Percentiles rank a stretch among this genome's conserved stretches.
Evolutionary conservation across 2,888 invertebrate species (phyloP).

Genomic region (Drosophila pseudotakahashii): DNA sequence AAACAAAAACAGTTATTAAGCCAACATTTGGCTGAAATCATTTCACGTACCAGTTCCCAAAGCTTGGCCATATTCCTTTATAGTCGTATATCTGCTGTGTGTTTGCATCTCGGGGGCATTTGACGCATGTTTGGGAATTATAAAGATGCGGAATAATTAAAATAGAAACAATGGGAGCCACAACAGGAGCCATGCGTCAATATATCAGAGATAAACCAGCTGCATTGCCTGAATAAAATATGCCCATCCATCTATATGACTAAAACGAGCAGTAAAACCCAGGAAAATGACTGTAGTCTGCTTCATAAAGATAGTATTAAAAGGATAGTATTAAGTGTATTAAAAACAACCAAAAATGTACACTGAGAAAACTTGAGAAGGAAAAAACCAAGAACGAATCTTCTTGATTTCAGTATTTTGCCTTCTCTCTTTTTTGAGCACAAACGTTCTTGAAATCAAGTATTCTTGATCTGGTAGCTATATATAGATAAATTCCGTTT

Average conservation of each 20-base stretch:
- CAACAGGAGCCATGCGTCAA: conserved; percentile 33
- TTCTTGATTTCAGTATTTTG: too few relatives aligned
- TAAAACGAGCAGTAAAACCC: not conserved
- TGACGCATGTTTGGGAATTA: conserved; percentile 44
- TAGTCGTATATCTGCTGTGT: conserved; percentile 4
- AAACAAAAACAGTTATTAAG: conserved; percentile 44
- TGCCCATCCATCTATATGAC: conserved; percentile 9
- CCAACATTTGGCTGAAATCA: conserved; percentile 36
- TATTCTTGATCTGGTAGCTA: too few relatives aligned
- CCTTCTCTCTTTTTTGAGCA: too few relatives aligned
- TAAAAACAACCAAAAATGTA: too few relatives aligned
- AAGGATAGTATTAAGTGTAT: too few relatives aligned
- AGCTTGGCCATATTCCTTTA: conserved; percentile 26
- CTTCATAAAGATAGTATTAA: not conserved
- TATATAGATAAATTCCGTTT: too few relatives aligned
- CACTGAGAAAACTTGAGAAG: too few relatives aligned
- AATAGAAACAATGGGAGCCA: conserved; percentile 25
- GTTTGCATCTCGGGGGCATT: conserved; percentile 39
- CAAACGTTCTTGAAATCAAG: too few relatives aligned
- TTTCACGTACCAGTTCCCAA: conserved; percentile 37
- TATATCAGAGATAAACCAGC: conserved; percentile 26
- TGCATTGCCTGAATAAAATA: conserved; percentile 22
- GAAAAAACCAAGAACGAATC: too few relatives aligned
- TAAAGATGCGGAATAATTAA: conserved; percentile 41
- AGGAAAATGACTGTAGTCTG: not conserved